phyloP scores from a whole-genome alignment of 2,797 vertebrate genomes.

The Falco peregrinus region DNA sequence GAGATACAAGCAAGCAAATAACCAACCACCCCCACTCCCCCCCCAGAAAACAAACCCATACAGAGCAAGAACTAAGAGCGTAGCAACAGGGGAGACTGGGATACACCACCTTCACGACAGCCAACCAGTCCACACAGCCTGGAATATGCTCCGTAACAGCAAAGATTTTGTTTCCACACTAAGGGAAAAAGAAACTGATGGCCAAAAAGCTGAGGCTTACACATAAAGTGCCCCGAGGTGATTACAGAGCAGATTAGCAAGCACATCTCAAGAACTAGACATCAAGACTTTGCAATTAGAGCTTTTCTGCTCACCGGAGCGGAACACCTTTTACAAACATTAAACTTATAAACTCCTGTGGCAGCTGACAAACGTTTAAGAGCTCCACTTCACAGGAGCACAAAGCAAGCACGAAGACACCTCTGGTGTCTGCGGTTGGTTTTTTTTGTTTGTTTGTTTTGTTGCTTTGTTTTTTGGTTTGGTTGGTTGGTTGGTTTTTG shows the following conservation, averaged over 20 bases:
- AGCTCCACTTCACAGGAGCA: background rate
- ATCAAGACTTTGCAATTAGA: background rate
- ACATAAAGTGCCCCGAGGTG: background rate
- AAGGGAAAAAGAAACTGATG: background rate
- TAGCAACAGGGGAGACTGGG: background rate
- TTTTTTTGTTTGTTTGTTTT: background rate
- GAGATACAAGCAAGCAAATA: too few species aligned
- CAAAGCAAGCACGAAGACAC: background rate
- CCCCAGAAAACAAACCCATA: background rate
- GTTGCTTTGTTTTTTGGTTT: background rate
- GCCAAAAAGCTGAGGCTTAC: background rate
- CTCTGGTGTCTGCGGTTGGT: background rate
- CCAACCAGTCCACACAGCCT: background rate
- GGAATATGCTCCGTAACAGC: fast-evolving
- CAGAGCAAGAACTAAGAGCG: background rate
- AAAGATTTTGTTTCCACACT: background rate
- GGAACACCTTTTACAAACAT: background rate
- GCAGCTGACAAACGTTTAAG: background rate
- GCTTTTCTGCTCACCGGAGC: background rate
- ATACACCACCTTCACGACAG: background rate
- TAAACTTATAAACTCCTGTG: background rate
- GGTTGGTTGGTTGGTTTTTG: background rate
- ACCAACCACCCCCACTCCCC: fast-evolving
- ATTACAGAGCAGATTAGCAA: background rate
- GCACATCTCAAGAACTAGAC: background rate